A percentile compares a stretch with the other conserved stretches of the same genome.
Conservation (phyloP, 1,140 invertebrate species). For the Drosophila lowei region DNA sequence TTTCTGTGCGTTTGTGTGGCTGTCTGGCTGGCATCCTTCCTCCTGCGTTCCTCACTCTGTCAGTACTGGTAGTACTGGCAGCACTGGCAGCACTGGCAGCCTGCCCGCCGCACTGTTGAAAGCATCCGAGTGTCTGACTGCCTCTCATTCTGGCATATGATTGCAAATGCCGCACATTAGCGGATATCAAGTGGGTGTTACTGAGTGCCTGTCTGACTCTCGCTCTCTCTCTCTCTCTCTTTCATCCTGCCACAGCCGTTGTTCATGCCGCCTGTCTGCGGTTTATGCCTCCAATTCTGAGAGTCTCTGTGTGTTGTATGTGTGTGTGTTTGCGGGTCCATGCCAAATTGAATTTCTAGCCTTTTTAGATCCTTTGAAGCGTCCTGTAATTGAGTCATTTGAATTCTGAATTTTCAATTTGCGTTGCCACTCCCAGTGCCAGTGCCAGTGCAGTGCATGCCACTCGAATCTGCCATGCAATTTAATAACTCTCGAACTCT, state of each 20-base stretch:
- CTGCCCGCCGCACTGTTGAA: slow-evolving; percentile 23
- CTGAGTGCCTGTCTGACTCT: slow-evolving; percentile 66
- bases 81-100: slow-evolving; percentile 5
- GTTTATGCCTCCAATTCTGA: slow-evolving; percentile 32
- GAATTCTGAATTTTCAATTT: slow-evolving; percentile 81
- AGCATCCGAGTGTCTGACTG: slow-evolving; percentile 45
- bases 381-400: slow-evolving; percentile 78
- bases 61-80: slow-evolving; percentile 13
- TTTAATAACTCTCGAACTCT: slow-evolving; percentile 72
- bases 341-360: slow-evolving; percentile 80
- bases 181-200: slow-evolving; percentile 81
- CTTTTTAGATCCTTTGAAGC: slow-evolving; percentile 80
- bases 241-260: slow-evolving; percentile 9
- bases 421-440: slow-evolving; percentile 31
- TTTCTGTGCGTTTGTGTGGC: slow-evolving; percentile 15
- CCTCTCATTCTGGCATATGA: slow-evolving; percentile 69
- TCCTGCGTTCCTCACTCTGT: background rate
- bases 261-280: slow-evolving; percentile 44
- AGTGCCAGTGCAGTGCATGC: slow-evolving; percentile 5
- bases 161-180: slow-evolving; percentile 81
- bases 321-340: slow-evolving; percentile 56
- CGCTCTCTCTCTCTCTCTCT: background rate
- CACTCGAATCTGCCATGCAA: slow-evolving; percentile 39
- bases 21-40: slow-evolving; percentile 44
- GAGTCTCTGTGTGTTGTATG: slow-evolving; percentile 13